These are phyloP conservation scores for Sanderia malayensis DNA, from an alignment of 30 jellyfish, hydroid and myxozoan species.

Conservation along the genomic window DNA sequence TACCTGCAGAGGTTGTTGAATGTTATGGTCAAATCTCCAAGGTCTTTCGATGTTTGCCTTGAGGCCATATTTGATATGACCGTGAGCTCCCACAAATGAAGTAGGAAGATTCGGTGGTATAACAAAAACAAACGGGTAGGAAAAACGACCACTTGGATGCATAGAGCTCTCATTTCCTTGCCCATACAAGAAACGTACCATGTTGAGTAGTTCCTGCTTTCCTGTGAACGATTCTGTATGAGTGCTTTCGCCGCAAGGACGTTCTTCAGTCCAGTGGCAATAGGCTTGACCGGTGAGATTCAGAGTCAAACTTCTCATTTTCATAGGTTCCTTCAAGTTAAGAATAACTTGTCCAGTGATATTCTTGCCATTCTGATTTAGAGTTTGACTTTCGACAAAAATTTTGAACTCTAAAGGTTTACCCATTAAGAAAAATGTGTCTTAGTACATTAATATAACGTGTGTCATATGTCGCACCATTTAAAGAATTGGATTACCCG, in stretches of 20 bases:
- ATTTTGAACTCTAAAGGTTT: too few relatives aligned
- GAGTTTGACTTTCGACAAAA: too few relatives aligned
- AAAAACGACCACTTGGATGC: background rate
- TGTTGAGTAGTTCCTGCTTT: background rate
- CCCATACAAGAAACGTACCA: background rate
- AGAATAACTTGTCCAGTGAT: background rate
- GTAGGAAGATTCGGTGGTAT: background rate
- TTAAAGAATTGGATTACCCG: too few relatives aligned
- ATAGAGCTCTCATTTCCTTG: background rate
- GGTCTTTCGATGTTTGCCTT: background rate
- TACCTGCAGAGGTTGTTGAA: background rate
- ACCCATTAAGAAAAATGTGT: too few relatives aligned
- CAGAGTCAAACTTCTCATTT: background rate
- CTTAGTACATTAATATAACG: too few relatives aligned
- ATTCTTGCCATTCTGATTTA: background rate
- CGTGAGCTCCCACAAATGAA: background rate
- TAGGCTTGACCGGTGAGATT: background rate
- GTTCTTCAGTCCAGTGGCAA: background rate
- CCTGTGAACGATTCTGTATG: background rate
- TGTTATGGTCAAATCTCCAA: background rate
- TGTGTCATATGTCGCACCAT: too few relatives aligned
- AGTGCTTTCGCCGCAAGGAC: too few relatives aligned
- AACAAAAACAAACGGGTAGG: background rate
- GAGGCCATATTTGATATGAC: background rate
- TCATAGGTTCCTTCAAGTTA: background rate